Evolutionary conservation across 2,888 invertebrate genomes (phyloP), one percentile per base, ranked within the genome.

Genomic region (Meteorus colon): DNA sequence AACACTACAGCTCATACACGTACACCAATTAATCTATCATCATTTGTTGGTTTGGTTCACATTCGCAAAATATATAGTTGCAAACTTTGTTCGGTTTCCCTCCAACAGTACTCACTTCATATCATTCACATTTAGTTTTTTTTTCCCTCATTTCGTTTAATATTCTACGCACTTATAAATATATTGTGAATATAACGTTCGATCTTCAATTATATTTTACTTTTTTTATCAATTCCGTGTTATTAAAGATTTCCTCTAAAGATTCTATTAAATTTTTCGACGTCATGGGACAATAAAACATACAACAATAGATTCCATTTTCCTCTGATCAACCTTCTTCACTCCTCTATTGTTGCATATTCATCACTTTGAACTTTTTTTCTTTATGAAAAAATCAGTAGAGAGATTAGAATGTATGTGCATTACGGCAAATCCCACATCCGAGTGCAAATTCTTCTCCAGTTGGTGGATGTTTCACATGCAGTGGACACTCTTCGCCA

Each of bases 401-500:
- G 69, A 69, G 65, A 76, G 81, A 78, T 92, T 92, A 97, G 91
- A 97, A 97, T 27, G 96, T 97, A 90, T 96, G 96, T 79, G 96
- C 95, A 92, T 99, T 98, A 63, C 99, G 93, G 88, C 99, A 99
- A 71, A 99, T 96, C 63, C 99, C 99, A 91, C 99, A 99, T 78
- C 99, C 99, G 65, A 99, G 92, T 67, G 99, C 98, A 90, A 98
- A 99, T 90, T 99, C 99, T 89, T 98, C 98, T 48, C 99, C 99
- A 0, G 99, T 99, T 5, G 97, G 94, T 41, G 99, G 98, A 91
- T 99, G 99, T 85, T 95, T 94, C 4, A 98, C 95, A 90, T 97
- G 98, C 45, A 99, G 91, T 0, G 99, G 99, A 87, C 99, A 99
- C 87, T 98, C 98, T 19, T 97, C 97, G 12, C 97, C 98, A 80